Conservation (phyloP, 2,888 invertebrate species). For the Petrolisthes cinctipes region DNA sequence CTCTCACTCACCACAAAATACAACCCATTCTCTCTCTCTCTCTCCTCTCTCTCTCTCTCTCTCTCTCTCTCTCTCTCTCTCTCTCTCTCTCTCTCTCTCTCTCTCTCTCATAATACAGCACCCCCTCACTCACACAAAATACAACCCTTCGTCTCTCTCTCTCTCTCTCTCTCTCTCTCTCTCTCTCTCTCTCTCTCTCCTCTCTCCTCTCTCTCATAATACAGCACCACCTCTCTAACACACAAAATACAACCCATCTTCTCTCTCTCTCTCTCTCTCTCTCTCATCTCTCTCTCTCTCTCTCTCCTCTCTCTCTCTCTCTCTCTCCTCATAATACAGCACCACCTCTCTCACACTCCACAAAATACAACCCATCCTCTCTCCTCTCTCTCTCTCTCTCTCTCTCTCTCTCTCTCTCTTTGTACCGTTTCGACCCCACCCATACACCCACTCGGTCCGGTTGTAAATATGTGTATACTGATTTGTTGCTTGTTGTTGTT, state of each 20-base stretch:
- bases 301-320: not conserved
- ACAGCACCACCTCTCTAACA: not conserved
- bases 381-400: conserved; percentile 2
- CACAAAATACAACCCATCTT: too few relatives aligned
- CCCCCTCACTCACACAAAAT: not conserved
- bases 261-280: not conserved
- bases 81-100: conserved; percentile 8
- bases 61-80: not conserved
- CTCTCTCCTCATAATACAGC: too few relatives aligned
- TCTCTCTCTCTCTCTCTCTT: not conserved
- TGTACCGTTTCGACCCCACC: not conserved
- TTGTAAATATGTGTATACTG: too few relatives aligned
- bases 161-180: not conserved
- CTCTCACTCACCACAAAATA: not conserved
- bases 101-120: not conserved
- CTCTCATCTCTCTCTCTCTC: not conserved
- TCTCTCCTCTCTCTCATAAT: not conserved
- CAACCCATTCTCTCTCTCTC: not conserved
- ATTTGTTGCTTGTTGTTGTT: too few relatives aligned
- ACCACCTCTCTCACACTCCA: too few relatives aligned
- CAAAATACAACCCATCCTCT: too few relatives aligned
- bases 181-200: conserved; percentile 6
- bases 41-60: not conserved
- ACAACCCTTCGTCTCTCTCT: not conserved
- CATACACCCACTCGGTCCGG: too few relatives aligned